A percentile compares a stretch with the other conserved stretches of the same genome.
These are phyloP conservation scores for Ptychobarbus kaznakovi DNA, from an alignment of 2,797 vertebrate genomes.

Conservation along the genomic window DNA sequence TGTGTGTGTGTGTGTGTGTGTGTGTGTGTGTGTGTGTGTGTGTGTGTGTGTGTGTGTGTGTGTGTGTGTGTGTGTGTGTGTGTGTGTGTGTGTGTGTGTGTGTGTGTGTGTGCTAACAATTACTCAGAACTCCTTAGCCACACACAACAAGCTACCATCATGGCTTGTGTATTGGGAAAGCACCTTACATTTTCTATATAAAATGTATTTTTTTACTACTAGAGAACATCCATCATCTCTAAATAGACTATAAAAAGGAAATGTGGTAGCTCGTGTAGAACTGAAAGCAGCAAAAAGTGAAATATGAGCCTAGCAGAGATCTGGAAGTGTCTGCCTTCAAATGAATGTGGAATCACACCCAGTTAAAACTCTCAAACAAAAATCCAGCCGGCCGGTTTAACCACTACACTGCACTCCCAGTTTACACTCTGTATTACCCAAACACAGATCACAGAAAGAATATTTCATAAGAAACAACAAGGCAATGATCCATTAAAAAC, in stretches of 20 bases:
- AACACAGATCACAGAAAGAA: constrained; percentile 45
- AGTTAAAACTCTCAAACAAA: constrained; percentile 69
- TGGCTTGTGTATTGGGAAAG: not conserved
- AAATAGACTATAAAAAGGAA: constrained; percentile 29
- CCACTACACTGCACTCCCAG: constrained; percentile 62
- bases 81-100: no score
- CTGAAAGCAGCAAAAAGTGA: constrained; percentile 19
- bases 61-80: no score
- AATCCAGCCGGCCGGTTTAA: constrained; percentile 71
- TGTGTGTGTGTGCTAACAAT: not conserved
- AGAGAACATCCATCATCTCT: constrained; percentile 12
- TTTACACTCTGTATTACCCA: constrained; percentile 36
- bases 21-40: no score
- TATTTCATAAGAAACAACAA: constrained; percentile 45
- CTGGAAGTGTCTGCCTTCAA: constrained; percentile 61
- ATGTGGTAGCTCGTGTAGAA: not conserved
- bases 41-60: no score
- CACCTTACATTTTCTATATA: constrained; percentile 1
- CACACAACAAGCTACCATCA: not conserved
- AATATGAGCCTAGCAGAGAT: constrained; percentile 43
- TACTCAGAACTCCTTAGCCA: not conserved
- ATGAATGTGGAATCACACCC: constrained; percentile 70
- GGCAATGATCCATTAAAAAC: constrained; percentile 13
- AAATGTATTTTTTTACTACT: not conserved
- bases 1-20: no score